A percentile compares a stretch with the other conserved stretches of the same genome.
phyloP scores from a whole-genome alignment of 2,888 invertebrate genomes.

The Eupeodes latifasciatus region DNA sequence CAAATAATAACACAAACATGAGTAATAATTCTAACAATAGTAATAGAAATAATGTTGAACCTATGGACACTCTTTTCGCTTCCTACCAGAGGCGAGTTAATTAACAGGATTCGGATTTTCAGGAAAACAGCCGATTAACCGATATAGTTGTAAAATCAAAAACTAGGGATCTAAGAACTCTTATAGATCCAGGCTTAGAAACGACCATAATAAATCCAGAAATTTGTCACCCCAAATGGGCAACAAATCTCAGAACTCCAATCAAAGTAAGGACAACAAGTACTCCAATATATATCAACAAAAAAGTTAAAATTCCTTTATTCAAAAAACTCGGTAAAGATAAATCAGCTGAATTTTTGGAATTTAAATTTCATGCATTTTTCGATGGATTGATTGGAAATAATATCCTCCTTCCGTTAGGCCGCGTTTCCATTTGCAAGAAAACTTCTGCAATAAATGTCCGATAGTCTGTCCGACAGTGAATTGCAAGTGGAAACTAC shows the following conservation, averaged over 20 bases:
- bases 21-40: too few species aligned
- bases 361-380: constrained; percentile 20
- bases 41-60: not conserved
- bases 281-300: not conserved
- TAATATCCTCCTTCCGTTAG: constrained; percentile 23
- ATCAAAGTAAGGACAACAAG: constrained; percentile 7
- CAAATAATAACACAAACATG: too few species aligned
- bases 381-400: constrained; percentile 31
- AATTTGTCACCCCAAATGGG: too few species aligned
- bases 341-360: constrained; percentile 44
- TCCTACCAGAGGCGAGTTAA: constrained; percentile 1
- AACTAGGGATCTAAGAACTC: not conserved
- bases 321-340: constrained; percentile 17
- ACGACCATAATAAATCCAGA: not conserved
- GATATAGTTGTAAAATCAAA: not conserved
- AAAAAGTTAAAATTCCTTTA: too few species aligned
- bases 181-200: not conserved
- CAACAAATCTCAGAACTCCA: too few species aligned
- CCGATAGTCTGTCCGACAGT: too few species aligned
- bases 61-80: constrained; percentile 10
- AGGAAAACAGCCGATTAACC: not conserved
- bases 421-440: constrained; percentile 7
- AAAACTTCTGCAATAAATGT: too few species aligned
- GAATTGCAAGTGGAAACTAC: too few species aligned
- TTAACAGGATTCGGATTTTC: not conserved